A percentile compares a stretch with the other conserved stretches of the same genome.
These are phyloP conservation scores for Pelochelys cantorii DNA, from an alignment of 2,797 vertebrate genomes.

Conservation along the genomic window DNA sequence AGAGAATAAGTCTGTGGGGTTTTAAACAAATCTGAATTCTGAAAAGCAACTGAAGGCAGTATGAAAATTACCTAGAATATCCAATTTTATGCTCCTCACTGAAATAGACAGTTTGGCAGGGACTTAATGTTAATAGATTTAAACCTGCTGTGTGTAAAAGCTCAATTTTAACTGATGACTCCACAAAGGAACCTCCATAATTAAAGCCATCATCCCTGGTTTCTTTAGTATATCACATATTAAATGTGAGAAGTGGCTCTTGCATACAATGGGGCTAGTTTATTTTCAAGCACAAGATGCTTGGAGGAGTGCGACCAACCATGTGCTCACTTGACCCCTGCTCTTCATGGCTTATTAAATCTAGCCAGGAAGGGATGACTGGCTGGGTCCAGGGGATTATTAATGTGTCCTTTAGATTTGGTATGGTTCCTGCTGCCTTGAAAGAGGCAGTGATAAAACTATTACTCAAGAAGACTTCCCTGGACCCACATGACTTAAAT, in stretches of 20 bases:
- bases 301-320: no score
- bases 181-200: constrained; percentile 34
- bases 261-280: constrained; percentile 30
- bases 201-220: constrained; percentile 51
- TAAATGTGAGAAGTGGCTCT: constrained; percentile 43
- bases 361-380: no score
- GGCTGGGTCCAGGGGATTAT: no score
- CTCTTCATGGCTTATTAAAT: no score
- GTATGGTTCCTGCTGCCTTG: no score
- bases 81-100: constrained; percentile 44
- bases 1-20: constrained; percentile 51
- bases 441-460: no score
- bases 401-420: no score
- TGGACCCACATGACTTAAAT: no score
- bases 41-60: constrained; percentile 59
- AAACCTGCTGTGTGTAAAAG: not conserved
- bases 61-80: constrained; percentile 53
- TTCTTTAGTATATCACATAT: constrained; percentile 9
- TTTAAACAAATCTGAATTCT: constrained; percentile 61
- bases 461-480: no score
- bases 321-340: no score
- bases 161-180: constrained; percentile 13
- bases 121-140: constrained; percentile 13
- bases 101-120: constrained; percentile 10
- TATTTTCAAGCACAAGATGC: no score